Evolutionary conservation across 2,888 invertebrate genomes (phyloP), one percentile per base, ranked within the genome.

Genomic region (Venustoraphidia nigricollis): DNA sequence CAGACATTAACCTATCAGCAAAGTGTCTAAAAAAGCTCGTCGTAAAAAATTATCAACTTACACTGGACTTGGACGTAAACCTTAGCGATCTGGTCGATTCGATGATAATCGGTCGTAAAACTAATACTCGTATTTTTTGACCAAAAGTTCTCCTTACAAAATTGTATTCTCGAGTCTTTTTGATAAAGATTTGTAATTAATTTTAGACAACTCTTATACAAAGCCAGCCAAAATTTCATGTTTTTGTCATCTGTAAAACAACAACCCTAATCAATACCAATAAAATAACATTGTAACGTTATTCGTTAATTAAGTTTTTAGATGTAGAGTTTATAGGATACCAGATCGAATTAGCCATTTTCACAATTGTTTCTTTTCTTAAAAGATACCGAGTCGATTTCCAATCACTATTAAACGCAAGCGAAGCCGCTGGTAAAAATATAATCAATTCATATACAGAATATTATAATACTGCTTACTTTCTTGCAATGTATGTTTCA

Each of bases 121-220:
- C 38, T 47, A 14, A 47, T 37, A 27, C 35, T 47, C 14, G 35
- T 43, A 38, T 47, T 47, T 34, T 47, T 47, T 8, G 47, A 38
- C 47, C 47, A 47, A 34, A 47, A 43, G 38, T 47, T 47, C 11
- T 47, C 47, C 8, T 38, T 34, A 34, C 42, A 43, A 43, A 47
- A 47, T 34, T 47, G 47, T 27, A 47, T 42, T 38, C 47, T 5
- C 8, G 47, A 43, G 43, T 47, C 47, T 37, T 47, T 47, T 37
- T 47, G 47, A 37, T 47, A 42, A 38, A 47, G 43, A 38, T 47
- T 47, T 11, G 42, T 47, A 34, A 47, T 43, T 17, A 47, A 34
- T 43, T 47, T 47, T n/a, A 47, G 27, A 42, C 39, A 35, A 47
- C 47, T 47, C 38, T 47, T 47, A 43, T 47, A 47, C 11, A 47